These are phyloP conservation scores for Nansenia antarctica DNA, from an alignment of 2,113 vertebrate species.

Conservation along the genomic window DNA sequence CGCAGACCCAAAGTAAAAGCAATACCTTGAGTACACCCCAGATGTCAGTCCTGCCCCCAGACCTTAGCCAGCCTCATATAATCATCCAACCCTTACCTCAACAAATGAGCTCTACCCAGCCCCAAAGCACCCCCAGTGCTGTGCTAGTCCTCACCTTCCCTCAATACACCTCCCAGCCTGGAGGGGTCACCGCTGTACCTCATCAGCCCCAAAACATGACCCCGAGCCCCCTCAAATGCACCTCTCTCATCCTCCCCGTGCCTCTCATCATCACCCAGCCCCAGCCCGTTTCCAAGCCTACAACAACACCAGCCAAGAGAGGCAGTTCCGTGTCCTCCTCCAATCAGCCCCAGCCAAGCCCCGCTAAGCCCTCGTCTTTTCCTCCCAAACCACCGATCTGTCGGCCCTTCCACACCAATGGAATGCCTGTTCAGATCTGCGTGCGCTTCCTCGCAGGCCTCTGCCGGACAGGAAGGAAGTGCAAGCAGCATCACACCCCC, in stretches of 20 bases:
- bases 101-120: not conserved
- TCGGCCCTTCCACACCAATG: conserved; percentile 36
- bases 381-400: fast-evolving
- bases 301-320: not conserved
- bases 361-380: too few relatives aligned
- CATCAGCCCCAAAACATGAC: not conserved
- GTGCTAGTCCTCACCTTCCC: conserved; percentile 10
- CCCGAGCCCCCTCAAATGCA: not conserved
- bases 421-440: conserved; percentile 44
- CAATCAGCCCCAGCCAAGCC: not conserved
- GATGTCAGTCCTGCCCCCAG: not conserved
- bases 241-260: conserved; percentile 10
- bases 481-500: conserved; percentile 60
- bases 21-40: not conserved
- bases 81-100: conserved; percentile 5
- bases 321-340: too few relatives aligned
- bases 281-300: not conserved
- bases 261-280: conserved; percentile 36
- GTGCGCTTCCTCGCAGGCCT: conserved; percentile 45
- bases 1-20: not conserved
- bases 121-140: not conserved
- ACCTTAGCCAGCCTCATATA: not conserved
- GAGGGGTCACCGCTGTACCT: not conserved
- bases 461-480: conserved; percentile 16
- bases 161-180: not conserved